Evolutionary conservation across 1,140 invertebrate species (phyloP).

Genomic region (Helicoverpa armigera): DNA sequence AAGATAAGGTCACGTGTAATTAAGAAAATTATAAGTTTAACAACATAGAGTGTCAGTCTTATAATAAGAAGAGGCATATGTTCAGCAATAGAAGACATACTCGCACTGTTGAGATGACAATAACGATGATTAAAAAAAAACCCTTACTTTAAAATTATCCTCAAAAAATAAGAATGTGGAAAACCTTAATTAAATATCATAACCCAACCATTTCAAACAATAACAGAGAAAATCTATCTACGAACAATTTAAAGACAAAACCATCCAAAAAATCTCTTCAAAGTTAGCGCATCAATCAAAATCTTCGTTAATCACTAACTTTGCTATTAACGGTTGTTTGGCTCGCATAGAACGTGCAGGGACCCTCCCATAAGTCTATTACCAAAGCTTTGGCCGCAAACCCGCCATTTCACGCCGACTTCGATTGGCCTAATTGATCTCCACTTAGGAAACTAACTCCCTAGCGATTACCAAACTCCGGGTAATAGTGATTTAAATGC

Average conservation of each 20-base stretch:
- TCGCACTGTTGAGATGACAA: too few relatives aligned
- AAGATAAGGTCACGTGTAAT: too few relatives aligned
- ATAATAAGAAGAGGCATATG: too few relatives aligned
- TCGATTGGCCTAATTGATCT: slow-evolving; percentile 59
- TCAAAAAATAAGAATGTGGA: too few relatives aligned
- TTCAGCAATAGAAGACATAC: too few relatives aligned
- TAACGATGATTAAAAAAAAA: too few relatives aligned
- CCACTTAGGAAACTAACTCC: slow-evolving; percentile 58
- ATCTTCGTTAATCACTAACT: slow-evolving; percentile 27
- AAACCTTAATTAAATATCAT: too few relatives aligned
- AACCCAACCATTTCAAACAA: too few relatives aligned
- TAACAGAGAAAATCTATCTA: not conserved
- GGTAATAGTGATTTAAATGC: slow-evolving; percentile 46
- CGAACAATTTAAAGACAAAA: not conserved
- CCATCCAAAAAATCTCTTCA: not conserved
- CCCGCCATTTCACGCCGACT: slow-evolving; percentile 53
- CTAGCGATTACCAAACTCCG: slow-evolving; percentile 39
- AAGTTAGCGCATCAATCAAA: slow-evolving; percentile 32
- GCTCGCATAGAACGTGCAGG: slow-evolving; percentile 33
- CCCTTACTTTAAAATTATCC: too few relatives aligned
- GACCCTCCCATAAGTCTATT: slow-evolving; percentile 50
- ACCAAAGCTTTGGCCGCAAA: slow-evolving; percentile 49
- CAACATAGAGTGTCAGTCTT: too few relatives aligned
- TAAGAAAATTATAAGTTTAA: too few relatives aligned
- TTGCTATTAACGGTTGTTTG: slow-evolving; percentile 48